Conservation (phyloP, 2,113 vertebrate species). For the Charina bottae region DNA sequence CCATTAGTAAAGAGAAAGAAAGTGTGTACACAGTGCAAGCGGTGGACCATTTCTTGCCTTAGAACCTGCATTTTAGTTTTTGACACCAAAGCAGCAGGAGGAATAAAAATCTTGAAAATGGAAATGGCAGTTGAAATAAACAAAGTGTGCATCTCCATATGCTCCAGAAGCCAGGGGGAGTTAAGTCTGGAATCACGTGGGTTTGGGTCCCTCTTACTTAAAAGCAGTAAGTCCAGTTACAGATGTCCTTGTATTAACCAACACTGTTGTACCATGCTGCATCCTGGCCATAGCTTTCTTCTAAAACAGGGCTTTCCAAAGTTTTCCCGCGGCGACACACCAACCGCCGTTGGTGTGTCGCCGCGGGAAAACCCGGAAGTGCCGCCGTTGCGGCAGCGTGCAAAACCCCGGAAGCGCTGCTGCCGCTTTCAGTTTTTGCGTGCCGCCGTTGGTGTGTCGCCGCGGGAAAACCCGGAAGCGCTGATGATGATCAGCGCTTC, state of each 20-base stretch:
- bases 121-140: background rate
- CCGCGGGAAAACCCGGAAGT: too few species aligned
- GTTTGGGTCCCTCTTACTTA: background rate
- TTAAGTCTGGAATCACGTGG: background rate
- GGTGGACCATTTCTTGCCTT: background rate
- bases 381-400: too few species aligned
- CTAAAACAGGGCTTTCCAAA: too few species aligned
- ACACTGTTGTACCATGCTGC: background rate
- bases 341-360: too few species aligned
- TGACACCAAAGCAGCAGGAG: background rate
- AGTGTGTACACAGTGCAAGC: background rate
- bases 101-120: background rate
- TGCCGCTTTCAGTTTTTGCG: too few species aligned
- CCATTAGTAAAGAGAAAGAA: background rate
- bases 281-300: background rate
- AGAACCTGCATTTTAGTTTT: background rate
- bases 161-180: too few species aligned
- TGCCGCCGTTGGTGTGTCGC: too few species aligned
- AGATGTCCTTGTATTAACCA: background rate
- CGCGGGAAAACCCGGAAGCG: too few species aligned
- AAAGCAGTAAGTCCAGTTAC: background rate
- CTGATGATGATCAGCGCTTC: too few species aligned
- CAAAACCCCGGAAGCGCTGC: too few species aligned
- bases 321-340: too few species aligned
- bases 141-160: too few species aligned